Percentiles rank a stretch among this genome's conserved stretches.
phyloP scores from a whole-genome alignment of 2,888 invertebrate species.

The Lasioglossum villosulum region DNA sequence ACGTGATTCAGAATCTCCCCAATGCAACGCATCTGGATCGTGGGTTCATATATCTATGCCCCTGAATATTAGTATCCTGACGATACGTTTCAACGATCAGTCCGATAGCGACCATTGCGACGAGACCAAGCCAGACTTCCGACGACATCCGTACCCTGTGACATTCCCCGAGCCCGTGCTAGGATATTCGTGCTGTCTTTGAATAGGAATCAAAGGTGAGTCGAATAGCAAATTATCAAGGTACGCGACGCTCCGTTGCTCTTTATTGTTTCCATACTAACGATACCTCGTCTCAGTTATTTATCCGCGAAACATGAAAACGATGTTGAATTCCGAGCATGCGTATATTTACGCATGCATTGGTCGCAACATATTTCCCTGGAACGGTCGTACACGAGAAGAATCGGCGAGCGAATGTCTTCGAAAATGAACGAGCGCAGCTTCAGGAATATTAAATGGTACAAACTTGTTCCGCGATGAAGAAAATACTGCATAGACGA shows the following conservation, averaged over 20 bases:
- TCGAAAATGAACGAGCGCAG: background rate
- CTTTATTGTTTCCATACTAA: background rate
- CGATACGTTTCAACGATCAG: conserved; percentile 80
- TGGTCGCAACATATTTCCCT: conserved; percentile 44
- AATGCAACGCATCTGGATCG: conserved; percentile 52
- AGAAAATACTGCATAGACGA: background rate
- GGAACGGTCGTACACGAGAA: background rate
- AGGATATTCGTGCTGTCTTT: background rate
- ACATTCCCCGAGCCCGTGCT: background rate
- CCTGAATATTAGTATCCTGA: conserved; percentile 76
- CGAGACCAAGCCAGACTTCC: conserved; percentile 60
- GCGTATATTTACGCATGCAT: conserved; percentile 21
- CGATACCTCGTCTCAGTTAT: background rate
- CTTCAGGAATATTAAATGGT: background rate
- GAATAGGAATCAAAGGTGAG: background rate
- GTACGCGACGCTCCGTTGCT: background rate
- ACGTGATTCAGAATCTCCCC: conserved; percentile 68
- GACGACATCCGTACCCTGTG: background rate
- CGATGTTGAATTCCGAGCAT: conserved; percentile 9
- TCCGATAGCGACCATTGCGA: conserved; percentile 77
- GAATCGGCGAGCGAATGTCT: conserved; percentile 16
- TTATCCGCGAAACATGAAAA: background rate
- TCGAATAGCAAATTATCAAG: background rate
- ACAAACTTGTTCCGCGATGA: background rate
- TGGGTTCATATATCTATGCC: conserved; percentile 56